phyloP scores from a whole-genome alignment of 2,113 vertebrate species.

The Gadus chalcogrammus region DNA sequence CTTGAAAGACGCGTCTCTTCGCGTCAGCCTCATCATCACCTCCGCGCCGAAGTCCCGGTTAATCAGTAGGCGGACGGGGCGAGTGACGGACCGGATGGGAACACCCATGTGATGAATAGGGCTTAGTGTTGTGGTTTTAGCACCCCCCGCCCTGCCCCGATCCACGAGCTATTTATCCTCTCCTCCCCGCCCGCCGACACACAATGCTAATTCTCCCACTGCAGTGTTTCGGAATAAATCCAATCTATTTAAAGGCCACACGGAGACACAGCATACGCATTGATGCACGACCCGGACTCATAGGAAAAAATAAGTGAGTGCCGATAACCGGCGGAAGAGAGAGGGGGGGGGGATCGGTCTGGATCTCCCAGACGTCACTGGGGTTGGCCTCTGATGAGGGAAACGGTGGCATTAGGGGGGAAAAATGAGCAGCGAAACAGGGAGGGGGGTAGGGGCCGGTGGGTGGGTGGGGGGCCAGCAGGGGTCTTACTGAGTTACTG shows the following conservation, averaged over 20 bases:
- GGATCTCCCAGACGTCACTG: constrained; percentile 66
- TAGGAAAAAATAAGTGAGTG: constrained; percentile 40
- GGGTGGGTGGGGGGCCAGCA: constrained; percentile 32
- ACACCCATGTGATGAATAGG: constrained; percentile 68
- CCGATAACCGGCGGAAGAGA: constrained; percentile 20
- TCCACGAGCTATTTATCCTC: constrained; percentile 14
- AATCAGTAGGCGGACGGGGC: constrained; percentile 56
- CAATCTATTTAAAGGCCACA: constrained; percentile 73
- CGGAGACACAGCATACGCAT: constrained; percentile 67
- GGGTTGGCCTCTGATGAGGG: constrained; percentile 62
- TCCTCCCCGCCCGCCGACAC: constrained; percentile 49
- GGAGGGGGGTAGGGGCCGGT: constrained; percentile 33
- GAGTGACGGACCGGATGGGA: constrained; percentile 57
- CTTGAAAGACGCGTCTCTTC: constrained; percentile 29
- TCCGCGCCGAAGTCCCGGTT: too few species aligned
- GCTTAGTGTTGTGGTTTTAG: constrained; percentile 63
- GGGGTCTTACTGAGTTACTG: constrained; percentile 53
- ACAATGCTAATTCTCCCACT: constrained; percentile 69
- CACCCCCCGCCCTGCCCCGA: constrained; percentile 9
- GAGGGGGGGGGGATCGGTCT: constrained; percentile 48
- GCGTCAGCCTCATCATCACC: neutral
- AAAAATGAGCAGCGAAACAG: constrained; percentile 26
- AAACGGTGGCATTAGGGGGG: constrained; percentile 36
- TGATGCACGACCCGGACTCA: constrained; percentile 63
- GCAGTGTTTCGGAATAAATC: constrained; percentile 65